These are phyloP conservation scores for Lithobates sylvaticus DNA, from an alignment of 2,797 vertebrate genomes.

Conservation along the genomic window DNA sequence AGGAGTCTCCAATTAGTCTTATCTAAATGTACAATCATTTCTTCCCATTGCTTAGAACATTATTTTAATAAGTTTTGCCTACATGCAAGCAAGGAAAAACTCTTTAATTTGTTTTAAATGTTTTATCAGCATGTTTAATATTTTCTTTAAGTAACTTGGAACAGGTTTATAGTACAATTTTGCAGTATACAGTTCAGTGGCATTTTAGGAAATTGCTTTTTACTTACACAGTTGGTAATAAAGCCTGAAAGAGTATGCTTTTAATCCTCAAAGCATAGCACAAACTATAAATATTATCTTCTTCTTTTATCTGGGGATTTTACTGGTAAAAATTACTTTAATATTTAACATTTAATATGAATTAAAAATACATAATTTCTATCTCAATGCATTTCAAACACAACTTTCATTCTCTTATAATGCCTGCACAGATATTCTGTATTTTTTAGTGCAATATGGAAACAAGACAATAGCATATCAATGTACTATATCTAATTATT, in stretches of 20 bases:
- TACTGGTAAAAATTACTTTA: conserved; percentile 49
- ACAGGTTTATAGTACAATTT: conserved; percentile 48
- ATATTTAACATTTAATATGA: conserved; percentile 48
- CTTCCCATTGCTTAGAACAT: not conserved
- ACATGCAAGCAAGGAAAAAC: not conserved
- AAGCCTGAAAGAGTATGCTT: conserved; percentile 44
- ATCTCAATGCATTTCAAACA: conserved; percentile 26
- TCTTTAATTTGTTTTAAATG: conserved; percentile 49
- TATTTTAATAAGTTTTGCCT: conserved; percentile 12
- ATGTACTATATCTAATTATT: not conserved
- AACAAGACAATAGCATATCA: not conserved
- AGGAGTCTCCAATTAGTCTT: not conserved
- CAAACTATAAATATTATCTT: conserved; percentile 49
- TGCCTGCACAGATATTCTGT: conserved; percentile 10
- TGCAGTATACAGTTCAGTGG: conserved; percentile 43
- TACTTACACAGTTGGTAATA: conserved; percentile 51
- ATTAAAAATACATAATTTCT: conserved; percentile 34
- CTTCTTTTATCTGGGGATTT: conserved; percentile 34
- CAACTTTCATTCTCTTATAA: conserved; percentile 36
- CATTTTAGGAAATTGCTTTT: conserved; percentile 52
- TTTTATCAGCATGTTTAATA: conserved; percentile 47
- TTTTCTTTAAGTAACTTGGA: conserved; percentile 48
- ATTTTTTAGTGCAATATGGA: conserved; percentile 1
- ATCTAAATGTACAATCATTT: not conserved
- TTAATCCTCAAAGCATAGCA: conserved; percentile 39